These are phyloP conservation scores for Lonchura striata DNA, from an alignment of 2,113 vertebrate species.

Conservation along the genomic window DNA sequence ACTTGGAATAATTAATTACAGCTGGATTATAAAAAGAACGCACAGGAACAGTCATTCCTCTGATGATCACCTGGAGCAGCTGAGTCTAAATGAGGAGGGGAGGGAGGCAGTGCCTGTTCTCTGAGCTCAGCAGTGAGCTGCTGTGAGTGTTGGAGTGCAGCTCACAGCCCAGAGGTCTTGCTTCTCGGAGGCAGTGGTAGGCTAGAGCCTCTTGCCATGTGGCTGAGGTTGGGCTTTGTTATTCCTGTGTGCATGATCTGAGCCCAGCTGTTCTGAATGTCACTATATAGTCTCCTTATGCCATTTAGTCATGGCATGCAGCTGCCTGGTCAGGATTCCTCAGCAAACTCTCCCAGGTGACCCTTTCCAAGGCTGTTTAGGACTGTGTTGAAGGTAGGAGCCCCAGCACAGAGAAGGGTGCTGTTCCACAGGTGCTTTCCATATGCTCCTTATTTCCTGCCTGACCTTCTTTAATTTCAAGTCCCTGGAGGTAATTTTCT, in stretches of 20 bases:
- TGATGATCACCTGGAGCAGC: background rate
- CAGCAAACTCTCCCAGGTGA: background rate
- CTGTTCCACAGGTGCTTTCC: background rate
- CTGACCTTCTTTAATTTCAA: background rate
- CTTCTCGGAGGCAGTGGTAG: background rate
- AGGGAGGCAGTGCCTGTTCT: no score
- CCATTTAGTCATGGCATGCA: background rate
- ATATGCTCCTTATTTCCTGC: background rate
- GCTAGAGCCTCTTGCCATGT: background rate
- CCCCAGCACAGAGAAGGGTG: background rate
- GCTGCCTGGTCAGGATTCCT: background rate
- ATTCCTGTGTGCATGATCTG: background rate
- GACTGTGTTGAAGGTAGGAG: background rate
- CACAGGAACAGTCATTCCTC: background rate
- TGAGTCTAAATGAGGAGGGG: background rate
- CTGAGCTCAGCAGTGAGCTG: background rate
- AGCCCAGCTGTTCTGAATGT: background rate
- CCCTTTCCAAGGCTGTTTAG: background rate
- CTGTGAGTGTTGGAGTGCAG: background rate
- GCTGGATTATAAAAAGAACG: background rate
- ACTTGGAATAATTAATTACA: background rate
- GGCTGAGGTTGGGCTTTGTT: background rate
- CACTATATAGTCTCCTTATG: background rate
- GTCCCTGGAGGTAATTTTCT: background rate
- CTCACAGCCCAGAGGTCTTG: background rate